phyloP scores from a whole-genome alignment of 2,113 vertebrate species.

The Setophaga kirtlandii region DNA sequence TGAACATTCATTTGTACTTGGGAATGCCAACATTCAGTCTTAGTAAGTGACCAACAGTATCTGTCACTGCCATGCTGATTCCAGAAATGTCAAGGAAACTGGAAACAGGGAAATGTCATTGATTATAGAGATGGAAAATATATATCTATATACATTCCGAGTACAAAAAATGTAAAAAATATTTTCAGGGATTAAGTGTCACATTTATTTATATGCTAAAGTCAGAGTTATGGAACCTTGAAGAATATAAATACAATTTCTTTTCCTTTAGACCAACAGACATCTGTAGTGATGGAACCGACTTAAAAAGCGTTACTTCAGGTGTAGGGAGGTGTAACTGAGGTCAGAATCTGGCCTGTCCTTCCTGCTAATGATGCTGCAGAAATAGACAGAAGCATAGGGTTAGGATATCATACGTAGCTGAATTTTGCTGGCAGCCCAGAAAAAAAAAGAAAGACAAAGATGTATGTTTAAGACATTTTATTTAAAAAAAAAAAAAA shows the following conservation, averaged over 20 bases:
- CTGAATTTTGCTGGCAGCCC: background rate
- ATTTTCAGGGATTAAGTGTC: background rate
- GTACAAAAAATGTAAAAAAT: background rate
- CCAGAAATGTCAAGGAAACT: background rate
- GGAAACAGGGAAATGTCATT: background rate
- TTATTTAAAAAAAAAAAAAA: background rate
- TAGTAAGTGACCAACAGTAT: background rate
- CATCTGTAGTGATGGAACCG: background rate
- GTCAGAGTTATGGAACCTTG: background rate
- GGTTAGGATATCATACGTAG: background rate
- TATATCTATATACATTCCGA: background rate
- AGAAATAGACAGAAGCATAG: slow-evolving; percentile 19
- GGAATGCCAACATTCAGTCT: background rate
- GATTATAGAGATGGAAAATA: background rate
- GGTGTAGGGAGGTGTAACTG: background rate
- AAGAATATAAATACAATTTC: background rate
- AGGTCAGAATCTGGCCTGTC: slow-evolving; percentile 31
- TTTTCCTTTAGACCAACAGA: slow-evolving; percentile 10
- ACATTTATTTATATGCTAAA: background rate
- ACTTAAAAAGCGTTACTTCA: background rate
- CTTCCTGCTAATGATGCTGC: slow-evolving; percentile 39
- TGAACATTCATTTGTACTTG: slow-evolving; percentile 9
- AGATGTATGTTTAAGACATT: background rate
- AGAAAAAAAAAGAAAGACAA: background rate
- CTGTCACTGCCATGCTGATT: background rate